phyloP scores from a whole-genome alignment of 2,888 invertebrate genomes.

The Cataglyphis rosenhaueri region DNA sequence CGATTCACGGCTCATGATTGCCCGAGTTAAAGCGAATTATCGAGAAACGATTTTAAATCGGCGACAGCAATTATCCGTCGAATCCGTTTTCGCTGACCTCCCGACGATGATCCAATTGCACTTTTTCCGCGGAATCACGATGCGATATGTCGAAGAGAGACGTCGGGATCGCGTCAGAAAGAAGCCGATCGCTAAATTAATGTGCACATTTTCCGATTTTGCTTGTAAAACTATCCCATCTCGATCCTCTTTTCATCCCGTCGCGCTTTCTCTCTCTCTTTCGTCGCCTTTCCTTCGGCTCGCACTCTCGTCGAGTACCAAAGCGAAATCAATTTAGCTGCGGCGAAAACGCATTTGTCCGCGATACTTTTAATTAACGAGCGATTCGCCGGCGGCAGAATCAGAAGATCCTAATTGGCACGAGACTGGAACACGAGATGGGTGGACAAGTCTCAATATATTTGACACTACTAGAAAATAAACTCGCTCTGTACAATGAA shows the following conservation, averaged over 20 bases:
- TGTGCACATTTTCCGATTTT: conserved; percentile 37
- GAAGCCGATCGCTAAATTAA: conserved; percentile 13
- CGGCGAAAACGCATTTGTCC: conserved; percentile 63
- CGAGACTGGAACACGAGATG: conserved; percentile 46
- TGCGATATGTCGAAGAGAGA: conserved; percentile 13
- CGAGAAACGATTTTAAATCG: conserved; percentile 24
- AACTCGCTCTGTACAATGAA: conserved; percentile 39
- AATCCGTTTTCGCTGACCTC: conserved; percentile 24
- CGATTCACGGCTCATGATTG: background rate
- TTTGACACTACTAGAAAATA: conserved; percentile 48
- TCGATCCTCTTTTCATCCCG: conserved; percentile 1
- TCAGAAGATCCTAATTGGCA: conserved; percentile 62
- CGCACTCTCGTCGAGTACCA: conserved; percentile 4
- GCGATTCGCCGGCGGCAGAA: conserved; percentile 3
- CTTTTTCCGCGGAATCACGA: conserved; percentile 4
- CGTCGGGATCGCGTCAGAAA: background rate
- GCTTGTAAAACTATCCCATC: conserved; percentile 2
- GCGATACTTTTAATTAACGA: conserved; percentile 70
- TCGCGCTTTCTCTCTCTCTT: conserved; percentile 1
- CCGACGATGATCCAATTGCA: background rate
- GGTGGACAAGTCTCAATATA: conserved; percentile 35
- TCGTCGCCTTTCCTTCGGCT: conserved; percentile 20
- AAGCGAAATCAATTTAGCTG: conserved; percentile 59
- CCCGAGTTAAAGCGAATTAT: conserved; percentile 7
- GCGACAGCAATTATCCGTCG: conserved; percentile 34